These are phyloP conservation scores for Coecobrya sp. DNA, from an alignment of 2,888 invertebrate genomes.

Conservation along the genomic window DNA sequence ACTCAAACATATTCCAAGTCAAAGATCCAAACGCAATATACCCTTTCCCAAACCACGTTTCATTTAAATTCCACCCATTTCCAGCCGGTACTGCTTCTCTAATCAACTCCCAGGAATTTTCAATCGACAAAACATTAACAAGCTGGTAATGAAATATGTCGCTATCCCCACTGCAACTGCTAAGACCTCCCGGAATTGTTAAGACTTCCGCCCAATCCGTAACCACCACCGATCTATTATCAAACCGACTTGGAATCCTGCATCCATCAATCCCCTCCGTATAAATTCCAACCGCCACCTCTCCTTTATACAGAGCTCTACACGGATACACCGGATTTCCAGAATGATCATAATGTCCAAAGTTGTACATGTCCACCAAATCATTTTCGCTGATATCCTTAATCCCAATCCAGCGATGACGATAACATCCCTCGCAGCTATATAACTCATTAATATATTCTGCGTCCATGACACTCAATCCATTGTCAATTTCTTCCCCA, in stretches of 20 bases:
- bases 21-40: neutral
- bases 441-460: slow-evolving; percentile 39
- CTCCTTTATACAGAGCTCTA: neutral
- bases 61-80: neutral
- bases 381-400: neutral
- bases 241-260: neutral
- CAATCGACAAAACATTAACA: neutral
- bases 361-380: neutral
- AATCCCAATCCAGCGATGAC: neutral
- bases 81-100: neutral
- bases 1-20: neutral
- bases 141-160: neutral
- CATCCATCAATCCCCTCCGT: neutral
- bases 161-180: neutral
- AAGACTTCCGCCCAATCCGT: neutral
- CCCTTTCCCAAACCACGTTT: neutral
- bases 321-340: neutral
- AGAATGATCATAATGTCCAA: neutral
- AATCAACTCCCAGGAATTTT: neutral
- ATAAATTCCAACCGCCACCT: neutral
- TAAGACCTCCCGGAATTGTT: neutral
- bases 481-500: neutral
- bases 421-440: neutral
- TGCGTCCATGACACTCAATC: slow-evolving; percentile 35
- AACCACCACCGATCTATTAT: neutral